Percentiles rank a stretch among this genome's conserved stretches.
Conservation (phyloP, 1,140 invertebrate genomes). For the Anastrepha ludens region DNA sequence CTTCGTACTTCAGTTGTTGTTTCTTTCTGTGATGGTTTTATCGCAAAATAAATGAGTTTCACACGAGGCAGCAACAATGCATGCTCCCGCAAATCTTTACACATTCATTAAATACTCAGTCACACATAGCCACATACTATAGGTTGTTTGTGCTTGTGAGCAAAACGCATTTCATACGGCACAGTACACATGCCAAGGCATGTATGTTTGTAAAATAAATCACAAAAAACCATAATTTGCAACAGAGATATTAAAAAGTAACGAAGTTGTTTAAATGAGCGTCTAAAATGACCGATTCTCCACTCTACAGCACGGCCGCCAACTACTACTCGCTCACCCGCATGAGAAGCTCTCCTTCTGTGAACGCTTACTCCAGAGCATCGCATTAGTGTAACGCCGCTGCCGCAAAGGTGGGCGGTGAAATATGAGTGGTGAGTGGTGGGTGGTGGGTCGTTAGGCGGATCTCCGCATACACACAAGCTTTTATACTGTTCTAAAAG, state of each 20-base stretch:
- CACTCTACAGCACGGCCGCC: background rate
- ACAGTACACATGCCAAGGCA: background rate
- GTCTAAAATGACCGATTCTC: background rate
- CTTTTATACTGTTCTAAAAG: background rate
- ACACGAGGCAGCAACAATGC: conserved; percentile 24
- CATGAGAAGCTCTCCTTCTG: background rate
- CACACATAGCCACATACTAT: background rate
- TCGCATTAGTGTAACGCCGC: background rate
- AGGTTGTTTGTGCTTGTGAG: background rate
- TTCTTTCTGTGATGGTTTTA: background rate
- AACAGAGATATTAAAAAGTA: background rate
- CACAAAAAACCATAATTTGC: background rate
- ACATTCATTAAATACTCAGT: conserved; percentile 14
- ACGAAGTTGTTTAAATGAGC: background rate
- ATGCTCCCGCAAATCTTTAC: background rate
- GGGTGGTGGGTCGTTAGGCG: background rate
- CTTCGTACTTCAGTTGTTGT: background rate
- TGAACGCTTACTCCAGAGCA: background rate
- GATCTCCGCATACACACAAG: background rate
- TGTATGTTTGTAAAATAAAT: background rate
- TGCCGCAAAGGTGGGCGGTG: background rate
- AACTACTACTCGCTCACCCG: background rate
- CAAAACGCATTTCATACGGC: background rate
- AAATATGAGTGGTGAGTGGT: too few relatives aligned
- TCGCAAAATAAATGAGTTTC: conserved; percentile 38